Percentiles rank a stretch among this genome's conserved stretches.
Evolutionary conservation across 2,888 invertebrate genomes (phyloP).

Genomic region (Zhuqinia jingwanae): DNA sequence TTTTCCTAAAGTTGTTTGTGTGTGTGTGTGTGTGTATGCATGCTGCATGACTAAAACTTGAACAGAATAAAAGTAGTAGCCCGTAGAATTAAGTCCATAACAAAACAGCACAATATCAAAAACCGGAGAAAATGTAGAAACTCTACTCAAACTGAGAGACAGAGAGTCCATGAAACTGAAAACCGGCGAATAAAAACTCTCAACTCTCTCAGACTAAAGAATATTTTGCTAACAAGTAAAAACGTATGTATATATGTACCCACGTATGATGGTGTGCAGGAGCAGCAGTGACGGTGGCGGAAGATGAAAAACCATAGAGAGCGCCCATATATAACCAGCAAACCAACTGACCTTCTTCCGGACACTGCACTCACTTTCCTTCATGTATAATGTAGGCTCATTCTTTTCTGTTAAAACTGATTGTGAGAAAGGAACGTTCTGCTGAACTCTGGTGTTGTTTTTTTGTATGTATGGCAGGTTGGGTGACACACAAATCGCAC

Average conservation of each 20-base stretch:
- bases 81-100: constrained; percentile 38
- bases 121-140: background rate
- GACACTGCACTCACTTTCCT: constrained; percentile 60
- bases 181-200: constrained; percentile 6
- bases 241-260: too few relatives aligned
- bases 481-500: constrained; percentile 41
- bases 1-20: too few relatives aligned
- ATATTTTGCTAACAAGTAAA: background rate
- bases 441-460: background rate
- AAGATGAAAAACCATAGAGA: background rate
- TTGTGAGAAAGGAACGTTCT: background rate
- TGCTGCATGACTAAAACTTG: constrained; percentile 64
- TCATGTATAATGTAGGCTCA: background rate
- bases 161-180: constrained; percentile 5
- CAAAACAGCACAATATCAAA: constrained; percentile 26
- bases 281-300: background rate
- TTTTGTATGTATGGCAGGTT: background rate
- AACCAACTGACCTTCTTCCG: constrained; percentile 59
- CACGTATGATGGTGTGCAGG: background rate
- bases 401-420: constrained; percentile 31
- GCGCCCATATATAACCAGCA: too few relatives aligned
- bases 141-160: background rate
- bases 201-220: background rate
- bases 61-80: constrained; percentile 63
- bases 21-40: background rate